Base-by-base conservation (phyloP, 2,113 vertebrate genomes). In the Proterorhinus semilunaris region DNA sequence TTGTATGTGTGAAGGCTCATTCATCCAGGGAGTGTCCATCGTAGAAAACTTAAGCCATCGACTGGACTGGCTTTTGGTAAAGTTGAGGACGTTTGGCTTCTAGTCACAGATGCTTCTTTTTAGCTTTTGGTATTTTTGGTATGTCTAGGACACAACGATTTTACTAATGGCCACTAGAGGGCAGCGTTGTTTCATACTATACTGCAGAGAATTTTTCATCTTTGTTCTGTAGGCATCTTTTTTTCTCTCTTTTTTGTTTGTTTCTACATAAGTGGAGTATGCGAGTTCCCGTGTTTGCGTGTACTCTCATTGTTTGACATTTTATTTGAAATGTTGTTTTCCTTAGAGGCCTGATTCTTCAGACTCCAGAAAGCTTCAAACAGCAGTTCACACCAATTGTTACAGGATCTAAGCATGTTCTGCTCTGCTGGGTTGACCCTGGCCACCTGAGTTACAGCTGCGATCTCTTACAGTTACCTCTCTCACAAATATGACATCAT, bases 391-490 rank as follows among this genome's bases (percentile, higher is more conserved):
- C 16, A n/a, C 15, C 44, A 7, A 44, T 44, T 15, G 44, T 45
- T 42, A 61, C 58, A 36, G 27, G 27, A 36, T 42, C 58, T 9
- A 15, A 61, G 42, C 36, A 15, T 44, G 13, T 16, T 61, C 57
- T 15, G 58, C 7, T 61, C 58, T 45, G 58, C 58, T n/a, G 58
- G 58, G 42, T 43, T n/a, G 42, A 61, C 42, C 44, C 15, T 16
- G 58, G 7, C 42, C 58, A 53, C 27, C 64, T 42, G 53, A 66
- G 68, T 72, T 65, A 57, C 74, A 75, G 79, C 79, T 80, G 74
- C 68, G 66, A 57, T 80, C 62, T 51, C 13, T 73, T 73, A 70
- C 81, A 55, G 69, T 68, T 65, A 79, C 67, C 69, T 65, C 57
- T n/a, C 63, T 62, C 59, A 36, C 27, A 71, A 77, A 62, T 52